phyloP scores from a whole-genome alignment of 2,888 invertebrate species.

The Hypena proboscidalis region DNA sequence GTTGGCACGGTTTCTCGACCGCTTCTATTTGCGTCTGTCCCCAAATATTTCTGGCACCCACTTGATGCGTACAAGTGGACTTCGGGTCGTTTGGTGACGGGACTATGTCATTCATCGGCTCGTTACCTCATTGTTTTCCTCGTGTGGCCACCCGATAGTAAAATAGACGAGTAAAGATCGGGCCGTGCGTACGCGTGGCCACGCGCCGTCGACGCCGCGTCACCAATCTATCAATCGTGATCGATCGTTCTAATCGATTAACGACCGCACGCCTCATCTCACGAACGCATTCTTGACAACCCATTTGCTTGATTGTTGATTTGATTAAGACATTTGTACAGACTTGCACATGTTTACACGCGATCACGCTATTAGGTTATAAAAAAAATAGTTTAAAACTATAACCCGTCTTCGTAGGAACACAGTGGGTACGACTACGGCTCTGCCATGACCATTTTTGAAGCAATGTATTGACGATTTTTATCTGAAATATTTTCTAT shows the following conservation, averaged over 20 bases:
- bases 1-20: constrained; percentile 76
- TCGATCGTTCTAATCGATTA: constrained; percentile 78
- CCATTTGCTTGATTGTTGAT: constrained; percentile 55
- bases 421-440: no score
- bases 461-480: no score
- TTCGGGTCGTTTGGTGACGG: constrained; percentile 61
- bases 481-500: no score
- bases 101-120: constrained; percentile 82
- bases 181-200: constrained; percentile 62
- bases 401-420: no score
- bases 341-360: not conserved
- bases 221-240: constrained; percentile 78
- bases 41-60: constrained; percentile 82
- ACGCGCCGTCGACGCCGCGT: constrained; percentile 64
- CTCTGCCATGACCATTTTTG: no score
- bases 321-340: constrained; percentile 35
- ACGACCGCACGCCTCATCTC: constrained; percentile 60
- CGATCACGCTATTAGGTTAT: no score
- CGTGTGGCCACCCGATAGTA: constrained; percentile 74
- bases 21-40: constrained; percentile 78
- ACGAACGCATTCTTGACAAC: constrained; percentile 59
- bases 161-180: constrained; percentile 61
- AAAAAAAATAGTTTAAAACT: no score
- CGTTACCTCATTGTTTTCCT: constrained; percentile 79
- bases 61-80: constrained; percentile 72